These are phyloP conservation scores for Xestia rhomboidea DNA, from an alignment of 2,888 invertebrate species.

Conservation along the genomic window DNA sequence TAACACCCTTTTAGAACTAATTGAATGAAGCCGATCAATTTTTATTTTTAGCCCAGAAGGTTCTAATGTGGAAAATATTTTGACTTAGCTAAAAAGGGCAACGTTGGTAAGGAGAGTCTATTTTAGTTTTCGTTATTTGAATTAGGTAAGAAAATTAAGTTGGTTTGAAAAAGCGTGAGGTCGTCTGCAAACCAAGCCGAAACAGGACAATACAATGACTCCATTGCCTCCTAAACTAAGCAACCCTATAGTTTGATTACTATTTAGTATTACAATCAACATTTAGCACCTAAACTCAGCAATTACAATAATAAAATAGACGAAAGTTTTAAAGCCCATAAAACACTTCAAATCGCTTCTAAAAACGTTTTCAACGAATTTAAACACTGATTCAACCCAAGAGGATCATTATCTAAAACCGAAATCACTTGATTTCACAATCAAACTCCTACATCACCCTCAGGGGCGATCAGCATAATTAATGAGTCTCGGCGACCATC, in stretches of 20 bases:
- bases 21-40: constrained; percentile 51
- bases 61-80: constrained; percentile 18
- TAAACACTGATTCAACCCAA: constrained; percentile 19
- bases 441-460: constrained; percentile 48
- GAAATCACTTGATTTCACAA: constrained; percentile 45
- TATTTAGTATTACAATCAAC: background rate
- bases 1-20: constrained; percentile 51
- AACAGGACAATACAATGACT: too few species aligned
- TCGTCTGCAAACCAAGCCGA: background rate
- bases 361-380: constrained; percentile 16
- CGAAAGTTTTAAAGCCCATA: background rate
- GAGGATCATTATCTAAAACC: constrained; percentile 35
- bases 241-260: background rate
- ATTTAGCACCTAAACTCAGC: background rate
- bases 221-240: background rate
- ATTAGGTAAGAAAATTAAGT: background rate
- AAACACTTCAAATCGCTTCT: constrained; percentile 3
- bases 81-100: background rate
- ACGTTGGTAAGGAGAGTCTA: background rate
- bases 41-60: constrained; percentile 46
- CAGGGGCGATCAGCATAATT: constrained; percentile 60
- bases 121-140: background rate
- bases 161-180: background rate
- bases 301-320: background rate
- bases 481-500: constrained; percentile 55